Evolutionary conservation across 1,140 invertebrate genomes (phyloP).

Genomic region (Tenebrio molitor): DNA sequence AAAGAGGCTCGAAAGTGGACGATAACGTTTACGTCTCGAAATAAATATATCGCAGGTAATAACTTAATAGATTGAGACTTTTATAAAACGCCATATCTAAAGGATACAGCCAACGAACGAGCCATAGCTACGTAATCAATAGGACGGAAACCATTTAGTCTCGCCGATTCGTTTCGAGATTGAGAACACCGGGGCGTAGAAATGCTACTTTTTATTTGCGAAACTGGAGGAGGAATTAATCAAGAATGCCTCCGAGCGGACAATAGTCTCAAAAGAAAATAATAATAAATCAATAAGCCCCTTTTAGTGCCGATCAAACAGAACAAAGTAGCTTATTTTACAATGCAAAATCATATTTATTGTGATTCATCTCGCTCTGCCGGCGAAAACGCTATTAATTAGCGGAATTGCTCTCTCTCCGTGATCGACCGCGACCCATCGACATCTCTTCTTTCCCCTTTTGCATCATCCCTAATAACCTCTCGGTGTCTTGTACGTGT

Average conservation of each 20-base stretch:
- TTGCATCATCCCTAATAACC: slow-evolving; percentile 23
- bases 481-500: slow-evolving; percentile 7
- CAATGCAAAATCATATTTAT: slow-evolving; percentile 34
- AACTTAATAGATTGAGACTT: slow-evolving; percentile 36
- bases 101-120: slow-evolving; percentile 8
- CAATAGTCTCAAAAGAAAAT: slow-evolving; percentile 53
- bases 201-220: slow-evolving; percentile 53
- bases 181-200: slow-evolving; percentile 46
- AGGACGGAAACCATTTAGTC: slow-evolving; percentile 52
- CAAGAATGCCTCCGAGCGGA: slow-evolving; percentile 51
- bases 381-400: slow-evolving; percentile 1
- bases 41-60: slow-evolving; percentile 41
- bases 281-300: slow-evolving; percentile 53
- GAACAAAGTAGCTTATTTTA: slow-evolving; percentile 41
- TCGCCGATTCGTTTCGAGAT: slow-evolving; percentile 52
- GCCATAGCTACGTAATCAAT: slow-evolving; percentile 46
- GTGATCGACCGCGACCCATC: too few species aligned
- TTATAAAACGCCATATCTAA: slow-evolving; percentile 19
- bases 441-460: too few species aligned
- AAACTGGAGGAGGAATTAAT: slow-evolving; percentile 52
- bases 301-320: slow-evolving; percentile 46
- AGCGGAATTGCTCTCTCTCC: too few species aligned
- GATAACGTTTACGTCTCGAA: neutral
- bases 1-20: slow-evolving; percentile 16
- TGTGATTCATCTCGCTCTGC: neutral